phyloP scores from a whole-genome alignment of 1,140 invertebrate species.

The Battus philenor region DNA sequence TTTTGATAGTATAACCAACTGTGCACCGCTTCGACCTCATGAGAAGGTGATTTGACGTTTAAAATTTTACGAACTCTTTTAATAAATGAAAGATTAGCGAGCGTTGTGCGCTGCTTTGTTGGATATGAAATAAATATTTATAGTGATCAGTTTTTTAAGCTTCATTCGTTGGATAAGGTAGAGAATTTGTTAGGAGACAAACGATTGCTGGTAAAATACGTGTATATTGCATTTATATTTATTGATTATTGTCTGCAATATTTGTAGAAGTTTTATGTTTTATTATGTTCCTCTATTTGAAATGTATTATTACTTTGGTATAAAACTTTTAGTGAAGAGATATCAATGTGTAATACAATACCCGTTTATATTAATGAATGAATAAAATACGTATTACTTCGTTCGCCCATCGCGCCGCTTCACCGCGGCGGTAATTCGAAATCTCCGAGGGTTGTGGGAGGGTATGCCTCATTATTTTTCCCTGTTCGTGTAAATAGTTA shows the following conservation, averaged over 20 bases:
- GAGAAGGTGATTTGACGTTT: constrained; percentile 63
- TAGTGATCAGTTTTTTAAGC: constrained; percentile 47
- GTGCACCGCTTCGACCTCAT: constrained; percentile 37
- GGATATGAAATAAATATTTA: constrained; percentile 53
- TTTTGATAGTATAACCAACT: background rate
- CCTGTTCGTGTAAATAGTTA: constrained; percentile 74
- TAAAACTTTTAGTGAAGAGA: constrained; percentile 31
- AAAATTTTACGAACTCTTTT: constrained; percentile 51
- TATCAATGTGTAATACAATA: constrained; percentile 48
- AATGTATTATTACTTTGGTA: constrained; percentile 8
- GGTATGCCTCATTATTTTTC: constrained; percentile 72
- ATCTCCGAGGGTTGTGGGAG: constrained; percentile 73
- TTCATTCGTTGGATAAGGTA: constrained; percentile 53
- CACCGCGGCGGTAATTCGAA: constrained; percentile 56
- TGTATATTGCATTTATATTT: constrained; percentile 12
- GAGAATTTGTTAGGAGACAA: constrained; percentile 51
- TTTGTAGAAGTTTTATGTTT: constrained; percentile 1
- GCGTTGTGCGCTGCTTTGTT: constrained; percentile 64
- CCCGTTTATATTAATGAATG: constrained; percentile 49
- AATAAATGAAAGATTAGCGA: constrained; percentile 37
- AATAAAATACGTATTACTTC: constrained; percentile 48
- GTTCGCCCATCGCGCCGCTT: constrained; percentile 18
- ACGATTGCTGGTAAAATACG: constrained; percentile 21
- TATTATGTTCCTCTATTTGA: background rate
- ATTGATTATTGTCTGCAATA: background rate